Base-by-base conservation (phyloP, 2,797 vertebrate genomes). In the Jordanella pulchra region DNA sequence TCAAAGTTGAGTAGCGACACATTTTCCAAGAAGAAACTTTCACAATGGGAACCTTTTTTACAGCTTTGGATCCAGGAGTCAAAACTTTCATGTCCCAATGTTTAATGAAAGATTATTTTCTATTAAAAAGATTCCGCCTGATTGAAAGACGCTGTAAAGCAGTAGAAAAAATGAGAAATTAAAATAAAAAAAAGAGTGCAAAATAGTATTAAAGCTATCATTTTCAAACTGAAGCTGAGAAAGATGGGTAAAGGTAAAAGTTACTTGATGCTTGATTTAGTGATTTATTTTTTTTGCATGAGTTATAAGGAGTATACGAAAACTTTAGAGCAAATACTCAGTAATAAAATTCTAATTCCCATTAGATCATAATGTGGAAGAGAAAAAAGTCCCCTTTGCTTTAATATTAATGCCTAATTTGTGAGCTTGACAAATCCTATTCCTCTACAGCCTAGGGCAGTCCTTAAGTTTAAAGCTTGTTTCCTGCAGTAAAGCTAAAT, bases 401-500 rank as follows among this genome's bases (percentile, higher is more conserved):
- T 58, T 25, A 58, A 45, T 23, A 7, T 23, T 39, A 11, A 60
- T 61, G n/a, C 5, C 32, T 15, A 39, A 45, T 7, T 35, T 11
- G 39, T n/a, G 39, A 32, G 23, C 25, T 42, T 14, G 39, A 11
- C 53, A 23, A 4, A 17, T 30, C 42, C 27, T 44, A 14, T 61
- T 71, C 56, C 45, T 61, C 11, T 28, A 4, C 23, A 44, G 35
- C 70, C 63, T 4, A 7, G 7, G 39, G 71, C 42, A 18, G 1
- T 45, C 47, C 61, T 50, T 12, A 39, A 4, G 9, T 18, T 51
- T 51, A 63, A 51, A 71, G 45, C 23, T n/a, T 21, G 18, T 45
- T 72, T 72, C 71, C 61, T 56, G 39, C 1, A 32, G 39, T 7
- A 72, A 53, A 65, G 39, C 39, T 21, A 54, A 45, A 39, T 65